A percentile compares a stretch with the other conserved stretches of the same genome.
phyloP scores from a whole-genome alignment of 2,113 vertebrate species.

The Podarcis muralis region DNA sequence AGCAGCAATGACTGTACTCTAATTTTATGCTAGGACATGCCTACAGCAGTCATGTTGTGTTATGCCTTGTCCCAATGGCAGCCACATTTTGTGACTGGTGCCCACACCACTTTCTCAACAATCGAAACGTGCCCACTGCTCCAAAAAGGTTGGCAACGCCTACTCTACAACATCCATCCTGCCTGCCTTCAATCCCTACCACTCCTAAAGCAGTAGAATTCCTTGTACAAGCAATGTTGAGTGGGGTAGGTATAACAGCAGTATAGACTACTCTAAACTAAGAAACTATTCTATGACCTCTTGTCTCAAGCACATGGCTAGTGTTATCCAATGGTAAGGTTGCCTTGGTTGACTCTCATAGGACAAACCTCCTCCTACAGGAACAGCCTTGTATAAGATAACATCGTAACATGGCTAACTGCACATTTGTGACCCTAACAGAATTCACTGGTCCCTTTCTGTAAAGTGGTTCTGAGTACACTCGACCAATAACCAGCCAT shows the following conservation, averaged over 20 bases:
- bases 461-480: neutral
- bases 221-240: neutral
- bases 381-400: neutral
- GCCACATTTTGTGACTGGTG: too few species aligned
- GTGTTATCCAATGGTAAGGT: neutral
- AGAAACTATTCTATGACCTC: neutral
- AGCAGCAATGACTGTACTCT: too few species aligned
- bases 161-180: neutral
- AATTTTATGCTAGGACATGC: too few species aligned
- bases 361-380: neutral
- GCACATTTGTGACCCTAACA: neutral
- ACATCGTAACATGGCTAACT: neutral
- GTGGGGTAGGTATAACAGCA: neutral
- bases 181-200: neutral
- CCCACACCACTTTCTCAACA: too few species aligned
- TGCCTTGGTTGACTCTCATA: neutral
- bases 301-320: neutral
- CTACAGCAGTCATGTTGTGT: too few species aligned
- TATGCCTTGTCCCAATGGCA: too few species aligned
- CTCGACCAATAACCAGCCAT: neutral
- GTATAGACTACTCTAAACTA: neutral
- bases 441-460: too few species aligned
- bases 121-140: too few species aligned
- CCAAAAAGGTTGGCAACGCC: too few species aligned
- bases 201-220: neutral